Evolutionary conservation across 2,888 invertebrate genomes (phyloP), one percentile per base, ranked within the genome.

Genomic region (Biston stratarius): DNA sequence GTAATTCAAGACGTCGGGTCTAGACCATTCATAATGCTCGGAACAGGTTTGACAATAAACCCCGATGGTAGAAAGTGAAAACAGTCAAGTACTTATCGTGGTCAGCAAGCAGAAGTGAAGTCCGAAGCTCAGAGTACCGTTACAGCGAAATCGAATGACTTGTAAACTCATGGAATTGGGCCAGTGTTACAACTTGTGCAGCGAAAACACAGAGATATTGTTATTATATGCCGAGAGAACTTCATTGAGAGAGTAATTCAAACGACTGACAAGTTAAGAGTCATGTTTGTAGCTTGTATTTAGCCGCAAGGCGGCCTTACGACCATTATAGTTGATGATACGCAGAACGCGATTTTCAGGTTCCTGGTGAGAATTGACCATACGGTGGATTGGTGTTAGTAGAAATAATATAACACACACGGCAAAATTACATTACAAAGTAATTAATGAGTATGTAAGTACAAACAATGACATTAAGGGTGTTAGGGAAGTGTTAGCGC

Each of bases 101-200:
- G 72, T 67, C 57, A 68, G 61, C 61, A 63, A 51, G 34, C 44
- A 44, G 44, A 44, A 51, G 67, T 49, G 38, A 15, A 47, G 52
- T 57, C 51, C 67, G 64, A 63, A 63, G 69, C 64, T 57, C 63
- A 51, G 66, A 70, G 82, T 89, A 91, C 92, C 92, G 93, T 92
- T 92, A 92, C 85, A 74, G 89, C 88, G 89, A 91, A 90, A 90
- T 88, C 88, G 79, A 82, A 84, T 84, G 85, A 83, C 86, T 83
- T 77, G 82, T 82, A 75, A 83, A 83, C 83, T 82, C 83, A 83
- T 83, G 86, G 78, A 89, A 88, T 89, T 83, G 77, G 89, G 91
- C 82, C 83, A 91, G 85, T 89, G 84, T 81, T 83, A 88, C 90
- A 69, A 77, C 63, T 64, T 60, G 47, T 73, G 61, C 58, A 53